Evolutionary conservation across 2,797 vertebrate species (phyloP).

Genomic region (Choloepus didactylus): DNA sequence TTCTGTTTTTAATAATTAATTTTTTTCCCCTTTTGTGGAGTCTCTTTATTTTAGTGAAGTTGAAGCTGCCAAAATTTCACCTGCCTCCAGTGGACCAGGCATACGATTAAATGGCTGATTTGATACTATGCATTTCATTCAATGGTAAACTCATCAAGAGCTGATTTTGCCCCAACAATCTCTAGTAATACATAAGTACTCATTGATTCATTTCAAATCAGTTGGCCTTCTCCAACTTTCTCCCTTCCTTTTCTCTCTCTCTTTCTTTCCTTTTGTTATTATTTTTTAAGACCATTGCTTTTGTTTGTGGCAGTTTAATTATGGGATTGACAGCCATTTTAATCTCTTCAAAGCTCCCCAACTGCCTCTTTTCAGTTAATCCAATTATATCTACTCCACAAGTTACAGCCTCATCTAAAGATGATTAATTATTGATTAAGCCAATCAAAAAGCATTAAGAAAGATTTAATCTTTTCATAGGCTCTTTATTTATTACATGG

Average conservation of each 20-base stretch:
- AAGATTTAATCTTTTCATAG: slow-evolving; percentile 88
- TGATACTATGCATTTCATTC: slow-evolving; percentile 66
- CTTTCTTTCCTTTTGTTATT: not conserved
- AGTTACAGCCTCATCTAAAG: slow-evolving; percentile 91
- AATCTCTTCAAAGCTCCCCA: slow-evolving; percentile 97
- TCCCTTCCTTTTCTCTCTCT: slow-evolving; percentile 8
- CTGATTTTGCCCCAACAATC: slow-evolving; percentile 81
- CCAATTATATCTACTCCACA: slow-evolving; percentile 98
- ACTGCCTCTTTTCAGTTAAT: slow-evolving; percentile 95
- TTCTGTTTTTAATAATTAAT: slow-evolving; percentile 80
- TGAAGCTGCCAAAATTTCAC: slow-evolving; percentile 75
- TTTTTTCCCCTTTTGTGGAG: slow-evolving; percentile 56
- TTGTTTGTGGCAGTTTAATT: slow-evolving; percentile 96
- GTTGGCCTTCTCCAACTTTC: slow-evolving; percentile 66
- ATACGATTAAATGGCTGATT: slow-evolving; percentile 56
- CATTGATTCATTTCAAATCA: slow-evolving; percentile 83
- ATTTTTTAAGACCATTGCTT: slow-evolving; percentile 82
- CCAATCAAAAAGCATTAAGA: slow-evolving; percentile 92
- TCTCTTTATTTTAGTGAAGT: slow-evolving; percentile 71
- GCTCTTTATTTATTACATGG: slow-evolving; percentile 85
- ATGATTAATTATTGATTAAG: slow-evolving; percentile 95
- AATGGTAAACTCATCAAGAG: slow-evolving; percentile 81
- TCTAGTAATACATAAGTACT: slow-evolving; percentile 86
- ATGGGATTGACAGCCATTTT: slow-evolving; percentile 96
- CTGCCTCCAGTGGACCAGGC: slow-evolving; percentile 70